Evolutionary conservation across 2,797 vertebrate genomes (phyloP).

Genomic region (Micrastur ruficollis): DNA sequence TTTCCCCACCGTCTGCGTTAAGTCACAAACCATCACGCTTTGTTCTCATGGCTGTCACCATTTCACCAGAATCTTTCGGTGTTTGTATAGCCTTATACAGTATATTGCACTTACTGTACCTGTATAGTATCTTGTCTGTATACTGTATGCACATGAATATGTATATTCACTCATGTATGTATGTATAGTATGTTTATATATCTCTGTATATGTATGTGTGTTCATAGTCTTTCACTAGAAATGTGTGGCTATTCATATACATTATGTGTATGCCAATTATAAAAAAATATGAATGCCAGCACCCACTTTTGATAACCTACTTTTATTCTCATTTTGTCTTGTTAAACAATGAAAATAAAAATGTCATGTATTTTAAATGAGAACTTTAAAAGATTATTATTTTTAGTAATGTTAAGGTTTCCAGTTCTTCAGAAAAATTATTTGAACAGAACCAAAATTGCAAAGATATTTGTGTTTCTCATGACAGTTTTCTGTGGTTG

Average conservation of each 20-base stretch:
- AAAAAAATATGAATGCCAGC: conserved; percentile 49
- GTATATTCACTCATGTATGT: conserved; percentile 35
- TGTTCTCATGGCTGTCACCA: conserved; percentile 15
- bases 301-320: conserved; percentile 49
- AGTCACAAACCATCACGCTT: conserved; percentile 7
- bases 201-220: conserved; percentile 37
- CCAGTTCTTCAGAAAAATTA: background rate
- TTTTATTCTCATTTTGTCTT: conserved; percentile 64
- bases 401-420: conserved; percentile 8
- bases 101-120: conserved; percentile 46
- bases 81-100: conserved; percentile 49
- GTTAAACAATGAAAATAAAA: conserved; percentile 64
- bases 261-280: conserved; percentile 25
- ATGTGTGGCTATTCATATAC: conserved; percentile 39
- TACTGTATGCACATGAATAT: conserved; percentile 32
- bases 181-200: conserved; percentile 51
- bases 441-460: background rate
- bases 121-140: conserved; percentile 62
- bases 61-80: conserved; percentile 13
- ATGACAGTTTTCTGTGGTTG: background rate
- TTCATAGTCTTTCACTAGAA: conserved; percentile 41
- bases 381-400: conserved; percentile 41
- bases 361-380: conserved; percentile 67
- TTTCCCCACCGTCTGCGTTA: background rate
- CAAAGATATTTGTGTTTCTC: background rate